A percentile compares a stretch with the other conserved stretches of the same genome.
These are phyloP conservation scores for Odocoileus virginianus DNA, from an alignment of 2,113 vertebrate genomes.

Conservation along the genomic window DNA sequence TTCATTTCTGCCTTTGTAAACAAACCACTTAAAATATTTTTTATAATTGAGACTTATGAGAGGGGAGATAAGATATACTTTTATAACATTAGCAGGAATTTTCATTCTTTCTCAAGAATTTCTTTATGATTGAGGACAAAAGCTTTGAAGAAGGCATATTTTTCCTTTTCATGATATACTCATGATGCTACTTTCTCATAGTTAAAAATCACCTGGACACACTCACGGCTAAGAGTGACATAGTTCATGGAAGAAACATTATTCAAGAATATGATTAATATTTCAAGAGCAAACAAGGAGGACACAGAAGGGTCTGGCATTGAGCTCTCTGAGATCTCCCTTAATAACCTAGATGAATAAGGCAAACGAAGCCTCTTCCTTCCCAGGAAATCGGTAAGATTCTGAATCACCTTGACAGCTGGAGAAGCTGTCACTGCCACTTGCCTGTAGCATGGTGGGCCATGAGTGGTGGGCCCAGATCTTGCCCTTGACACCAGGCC, in stretches of 20 bases:
- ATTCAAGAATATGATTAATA: background rate
- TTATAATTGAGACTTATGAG: background rate
- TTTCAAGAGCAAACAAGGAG: background rate
- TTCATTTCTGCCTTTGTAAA: background rate
- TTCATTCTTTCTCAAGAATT: constrained; percentile 2
- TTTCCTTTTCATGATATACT: background rate
- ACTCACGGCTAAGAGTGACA: background rate
- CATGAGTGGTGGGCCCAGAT: background rate
- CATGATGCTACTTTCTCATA: background rate
- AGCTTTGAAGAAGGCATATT: background rate
- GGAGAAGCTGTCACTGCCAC: background rate
- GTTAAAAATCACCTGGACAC: background rate
- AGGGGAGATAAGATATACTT: background rate
- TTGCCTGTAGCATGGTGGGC: background rate
- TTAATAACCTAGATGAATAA: background rate
- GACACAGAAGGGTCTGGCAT: background rate
- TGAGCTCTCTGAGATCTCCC: background rate
- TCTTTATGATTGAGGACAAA: background rate
- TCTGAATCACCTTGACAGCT: background rate
- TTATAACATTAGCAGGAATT: background rate
- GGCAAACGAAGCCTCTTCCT: background rate
- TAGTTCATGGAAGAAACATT: background rate
- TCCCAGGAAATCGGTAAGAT: background rate
- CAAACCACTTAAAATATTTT: background rate
- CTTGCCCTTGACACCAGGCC: background rate